Base-by-base conservation (phyloP, 2,888 invertebrate genomes). In the Platycheirus rosarum region DNA sequence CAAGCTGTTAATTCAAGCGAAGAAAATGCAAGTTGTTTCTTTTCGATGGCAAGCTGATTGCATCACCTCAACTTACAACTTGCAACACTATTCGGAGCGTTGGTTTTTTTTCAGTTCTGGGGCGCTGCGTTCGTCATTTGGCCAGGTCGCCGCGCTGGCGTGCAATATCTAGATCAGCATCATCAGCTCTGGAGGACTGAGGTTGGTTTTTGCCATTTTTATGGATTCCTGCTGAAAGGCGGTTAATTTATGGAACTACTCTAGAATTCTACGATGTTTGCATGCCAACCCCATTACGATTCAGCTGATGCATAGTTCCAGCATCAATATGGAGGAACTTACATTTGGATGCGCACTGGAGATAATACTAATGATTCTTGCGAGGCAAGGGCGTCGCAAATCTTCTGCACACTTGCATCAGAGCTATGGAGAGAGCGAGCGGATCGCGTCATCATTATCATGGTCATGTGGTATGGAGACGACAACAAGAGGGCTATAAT, bases 281-380 rank as follows among this genome's bases (percentile, higher is more conserved):
- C 79, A 79, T 79, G 74, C 69, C 60, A 57, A 37, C 20, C 20
- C 65, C 66, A 68, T 62, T 62, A 60, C 11, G 37, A 51, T 26
- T 42, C 23, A 29, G 9, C 26, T 49, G 62, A 62, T 53, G 53
- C 68, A 42, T 35, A 62, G 53, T n/a, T n/a, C 37, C 16, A 14
- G 13, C 32, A 13, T 26, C 42, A 18, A 18, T n/a, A 49, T 16
- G 53, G 16, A 29, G 42, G 23, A 40, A 65, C 53, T 40, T 23
- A 42, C 48, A 69, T 55, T n/a, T 68, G 82, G 82, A 77, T 82
- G 68, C 23, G 68, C 79, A 63, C 20, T 44, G 48, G 29, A 71
- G 82, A 82, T 82, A 73, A 44, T 73, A 84, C 73, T 84, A 84
- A 84, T 84, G 84, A 84, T 60, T 60, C 51, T 49, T 60, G 78